Base-by-base conservation (phyloP, 1,140 invertebrate genomes). In the Cyclina sinensis region DNA sequence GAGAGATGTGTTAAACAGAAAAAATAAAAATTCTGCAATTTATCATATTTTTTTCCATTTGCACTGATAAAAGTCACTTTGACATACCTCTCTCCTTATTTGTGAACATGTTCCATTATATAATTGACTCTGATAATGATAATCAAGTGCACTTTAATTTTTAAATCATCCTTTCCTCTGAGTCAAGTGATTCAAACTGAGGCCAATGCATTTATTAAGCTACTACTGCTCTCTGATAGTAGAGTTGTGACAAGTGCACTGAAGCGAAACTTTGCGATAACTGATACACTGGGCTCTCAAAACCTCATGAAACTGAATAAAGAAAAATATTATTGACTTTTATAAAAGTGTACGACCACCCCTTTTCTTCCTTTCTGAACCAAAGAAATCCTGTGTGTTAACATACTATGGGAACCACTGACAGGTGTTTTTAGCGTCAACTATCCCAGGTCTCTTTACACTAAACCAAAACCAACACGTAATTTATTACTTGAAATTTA, bases 321-420 rank as follows among this genome's bases (percentile, higher is more conserved):
- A 68, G 39, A 79, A 54, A 86, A 76, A 87, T 70, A 80, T 79
- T 87, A 87, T 87, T 87, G 85, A 87, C 85, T 79, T 87, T 70
- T 46, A 80, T 79, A 68, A 87, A 43, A 80, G 80, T 32, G 54
- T 37, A 35, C 43, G 32, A 65, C 54, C 57, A 46, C 54, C 39
- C 37, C 37, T 32, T 46, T 86, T 65, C 27, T 43, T 51, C 43
- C 30, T 39, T 39, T 37, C 48, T 54, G 30, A 46, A 4, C 46
- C 35, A 37, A 78, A 78, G 32, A 21, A 30, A 57, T 35, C 48
- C 54, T 48, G 54, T 78, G n/a, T n/a, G n/a, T n/a, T n/a, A n/a
- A 5, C 46, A 57, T 32, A 57, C 35, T 57, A 46, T 18, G 21
- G n/a, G 27, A 48, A 70, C 32, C 18, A 62, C 39, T 62, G 84